Conservation (phyloP, 2,888 invertebrate species). For the Argyra leucocephala region DNA sequence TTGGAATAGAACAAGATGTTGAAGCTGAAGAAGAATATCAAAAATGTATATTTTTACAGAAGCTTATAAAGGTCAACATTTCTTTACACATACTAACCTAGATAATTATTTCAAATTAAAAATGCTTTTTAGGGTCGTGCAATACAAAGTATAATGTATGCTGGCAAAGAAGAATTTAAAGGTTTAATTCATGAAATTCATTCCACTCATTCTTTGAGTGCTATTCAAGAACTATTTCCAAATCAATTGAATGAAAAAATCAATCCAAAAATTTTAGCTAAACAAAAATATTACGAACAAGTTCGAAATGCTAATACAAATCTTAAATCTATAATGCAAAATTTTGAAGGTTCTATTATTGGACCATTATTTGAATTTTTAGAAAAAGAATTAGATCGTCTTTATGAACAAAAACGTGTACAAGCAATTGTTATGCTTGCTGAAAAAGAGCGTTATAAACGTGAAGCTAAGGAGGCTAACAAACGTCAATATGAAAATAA, state of each 20-base stretch:
- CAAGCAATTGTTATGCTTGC: conserved; percentile 71
- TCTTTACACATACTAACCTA: neutral
- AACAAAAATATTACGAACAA: conserved; percentile 35
- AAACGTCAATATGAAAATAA: conserved; percentile 65
- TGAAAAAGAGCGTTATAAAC: conserved; percentile 62
- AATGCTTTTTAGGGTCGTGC: conserved; percentile 49
- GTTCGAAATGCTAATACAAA: conserved; percentile 35
- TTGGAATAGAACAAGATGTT: conserved; percentile 29
- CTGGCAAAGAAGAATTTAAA: conserved; percentile 57
- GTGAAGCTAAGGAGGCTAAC: conserved; percentile 74
- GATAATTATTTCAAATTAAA: neutral
- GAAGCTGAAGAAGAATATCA: conserved; percentile 45
- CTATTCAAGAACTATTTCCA: conserved; percentile 20
- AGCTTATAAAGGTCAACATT: conserved; percentile 46
- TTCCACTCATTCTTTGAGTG: conserved; percentile 49
- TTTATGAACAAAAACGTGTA: conserved; percentile 67
- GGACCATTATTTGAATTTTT: conserved; percentile 64
- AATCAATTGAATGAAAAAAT: conserved; percentile 42
- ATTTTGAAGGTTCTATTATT: conserved; percentile 62
- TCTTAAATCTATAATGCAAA: conserved; percentile 54
- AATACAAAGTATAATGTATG: conserved; percentile 62
- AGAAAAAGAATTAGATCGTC: conserved; percentile 64
- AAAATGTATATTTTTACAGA: conserved; percentile 54
- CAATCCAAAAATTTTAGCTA: conserved; percentile 32
- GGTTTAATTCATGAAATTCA: conserved; percentile 64